phyloP scores from a whole-genome alignment of 1,140 invertebrate species.

The Panagrolaimus sp. region DNA sequence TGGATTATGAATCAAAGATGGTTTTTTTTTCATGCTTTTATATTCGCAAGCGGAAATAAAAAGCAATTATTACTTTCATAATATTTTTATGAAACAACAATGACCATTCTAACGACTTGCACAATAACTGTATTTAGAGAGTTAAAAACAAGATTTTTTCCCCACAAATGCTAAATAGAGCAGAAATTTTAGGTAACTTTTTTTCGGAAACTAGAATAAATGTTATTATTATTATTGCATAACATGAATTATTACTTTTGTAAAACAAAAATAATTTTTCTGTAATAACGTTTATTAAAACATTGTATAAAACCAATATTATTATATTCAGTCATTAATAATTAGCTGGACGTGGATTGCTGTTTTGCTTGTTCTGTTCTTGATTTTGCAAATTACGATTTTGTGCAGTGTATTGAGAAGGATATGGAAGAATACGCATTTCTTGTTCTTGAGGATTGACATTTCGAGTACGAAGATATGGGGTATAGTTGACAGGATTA shows the following conservation, averaged over 20 bases:
- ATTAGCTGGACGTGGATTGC: background rate
- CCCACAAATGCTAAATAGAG: no score
- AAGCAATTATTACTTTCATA: no score
- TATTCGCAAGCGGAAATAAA: no score
- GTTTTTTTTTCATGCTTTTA: no score
- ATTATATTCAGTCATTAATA: background rate
- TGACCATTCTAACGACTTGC: no score
- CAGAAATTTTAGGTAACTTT: no score
- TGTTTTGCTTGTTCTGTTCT: background rate
- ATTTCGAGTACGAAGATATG: background rate
- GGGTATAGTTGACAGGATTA: slow-evolving; percentile 6
- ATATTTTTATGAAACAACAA: no score
- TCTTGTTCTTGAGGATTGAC: slow-evolving; percentile 1
- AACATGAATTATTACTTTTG: background rate
- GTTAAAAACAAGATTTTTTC: no score
- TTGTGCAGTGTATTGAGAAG: background rate
- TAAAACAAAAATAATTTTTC: background rate
- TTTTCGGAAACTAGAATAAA: background rate
- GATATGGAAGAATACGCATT: background rate
- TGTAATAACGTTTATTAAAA: background rate
- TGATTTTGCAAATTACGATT: slow-evolving; percentile 3
- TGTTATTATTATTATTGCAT: slow-evolving; percentile 4
- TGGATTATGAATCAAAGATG: no score
- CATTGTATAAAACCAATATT: background rate
- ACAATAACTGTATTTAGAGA: no score